Percentiles rank a stretch among this genome's conserved stretches.
These are phyloP conservation scores for Tympanoctomys barrerae DNA, from an alignment of 2,797 vertebrate genomes.

Conservation along the genomic window DNA sequence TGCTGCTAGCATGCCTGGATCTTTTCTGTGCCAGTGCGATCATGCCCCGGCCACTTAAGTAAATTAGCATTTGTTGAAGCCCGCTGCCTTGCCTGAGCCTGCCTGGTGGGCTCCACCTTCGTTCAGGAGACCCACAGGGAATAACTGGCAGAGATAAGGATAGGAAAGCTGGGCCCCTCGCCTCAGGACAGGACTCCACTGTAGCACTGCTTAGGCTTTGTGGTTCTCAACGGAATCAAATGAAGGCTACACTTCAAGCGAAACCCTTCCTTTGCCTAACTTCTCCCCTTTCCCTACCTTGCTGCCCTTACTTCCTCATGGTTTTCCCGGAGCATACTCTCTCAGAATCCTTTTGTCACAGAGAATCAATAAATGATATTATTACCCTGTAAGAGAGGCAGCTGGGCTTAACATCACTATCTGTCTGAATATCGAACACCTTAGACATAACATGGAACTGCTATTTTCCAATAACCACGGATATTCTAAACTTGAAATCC, in stretches of 20 bases:
- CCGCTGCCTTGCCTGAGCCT: not conserved
- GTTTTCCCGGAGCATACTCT: not conserved
- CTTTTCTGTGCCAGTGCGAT: not conserved
- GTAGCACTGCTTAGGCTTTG: not conserved
- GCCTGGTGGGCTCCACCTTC: not conserved
- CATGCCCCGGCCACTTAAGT: not conserved
- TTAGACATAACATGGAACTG: too few species aligned
- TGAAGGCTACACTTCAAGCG: not conserved
- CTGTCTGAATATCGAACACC: too few species aligned
- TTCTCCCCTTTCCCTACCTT: not conserved
- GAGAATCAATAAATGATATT: not conserved
- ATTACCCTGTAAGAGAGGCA: too few species aligned
- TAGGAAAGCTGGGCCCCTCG: not conserved
- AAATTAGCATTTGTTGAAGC: not conserved
- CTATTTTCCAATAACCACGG: too few species aligned
- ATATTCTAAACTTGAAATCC: too few species aligned
- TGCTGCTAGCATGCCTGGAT: not conserved
- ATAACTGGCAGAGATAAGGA: not conserved
- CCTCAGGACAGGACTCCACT: not conserved
- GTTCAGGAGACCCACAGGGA: not conserved
- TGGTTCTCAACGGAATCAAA: not conserved
- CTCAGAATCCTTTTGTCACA: not conserved
- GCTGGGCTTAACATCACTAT: too few species aligned
- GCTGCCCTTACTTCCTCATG: not conserved
- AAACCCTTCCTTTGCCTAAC: conserved; percentile 3